A percentile compares a stretch with the other conserved stretches of the same genome.
Evolutionary conservation across 2,888 invertebrate genomes (phyloP).

Genomic region (Pherbina coryleti): DNA sequence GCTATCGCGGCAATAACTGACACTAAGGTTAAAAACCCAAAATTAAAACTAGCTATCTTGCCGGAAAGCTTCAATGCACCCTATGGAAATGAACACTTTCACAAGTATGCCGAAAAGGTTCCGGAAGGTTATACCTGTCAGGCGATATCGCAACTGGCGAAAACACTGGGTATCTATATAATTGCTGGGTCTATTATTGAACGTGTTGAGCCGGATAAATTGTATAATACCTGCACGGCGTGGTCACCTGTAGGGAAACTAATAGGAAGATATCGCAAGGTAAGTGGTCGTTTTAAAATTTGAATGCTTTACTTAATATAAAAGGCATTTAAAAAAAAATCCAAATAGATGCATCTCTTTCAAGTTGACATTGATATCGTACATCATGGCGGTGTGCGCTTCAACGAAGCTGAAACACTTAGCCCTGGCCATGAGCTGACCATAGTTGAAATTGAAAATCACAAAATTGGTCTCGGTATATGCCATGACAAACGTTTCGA

Average conservation of each 20-base stretch:
- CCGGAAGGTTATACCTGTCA: constrained; percentile 83
- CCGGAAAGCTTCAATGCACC: constrained; percentile 97
- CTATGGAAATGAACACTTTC: constrained; percentile 85
- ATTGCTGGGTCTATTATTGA: constrained; percentile 95
- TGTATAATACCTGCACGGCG: constrained; percentile 91
- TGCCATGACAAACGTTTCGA: constrained; percentile 95
- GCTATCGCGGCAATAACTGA: constrained; percentile 56
- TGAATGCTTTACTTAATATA: not conserved
- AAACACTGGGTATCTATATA: constrained; percentile 80
- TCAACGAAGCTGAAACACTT: constrained; percentile 89
- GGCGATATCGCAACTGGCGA: constrained; percentile 81
- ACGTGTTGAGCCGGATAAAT: constrained; percentile 73
- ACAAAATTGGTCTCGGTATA: constrained; percentile 91
- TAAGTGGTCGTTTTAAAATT: constrained; percentile 60
- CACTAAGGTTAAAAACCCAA: constrained; percentile 58
- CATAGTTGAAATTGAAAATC: constrained; percentile 78
- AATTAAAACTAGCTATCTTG: constrained; percentile 73
- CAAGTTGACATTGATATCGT: constrained; percentile 80
- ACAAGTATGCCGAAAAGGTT: constrained; percentile 87
- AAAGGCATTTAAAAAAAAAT: not conserved
- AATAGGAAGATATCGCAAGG: constrained; percentile 87
- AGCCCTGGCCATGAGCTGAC: constrained; percentile 82
- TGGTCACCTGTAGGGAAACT: constrained; percentile 85
- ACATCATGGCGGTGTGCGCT: constrained; percentile 86
- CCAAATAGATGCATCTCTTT: constrained; percentile 86